Evolutionary conservation across 2,888 invertebrate species (phyloP), one percentile per base, ranked within the genome.

Genomic region (Thecocarcelia acutangulata): DNA sequence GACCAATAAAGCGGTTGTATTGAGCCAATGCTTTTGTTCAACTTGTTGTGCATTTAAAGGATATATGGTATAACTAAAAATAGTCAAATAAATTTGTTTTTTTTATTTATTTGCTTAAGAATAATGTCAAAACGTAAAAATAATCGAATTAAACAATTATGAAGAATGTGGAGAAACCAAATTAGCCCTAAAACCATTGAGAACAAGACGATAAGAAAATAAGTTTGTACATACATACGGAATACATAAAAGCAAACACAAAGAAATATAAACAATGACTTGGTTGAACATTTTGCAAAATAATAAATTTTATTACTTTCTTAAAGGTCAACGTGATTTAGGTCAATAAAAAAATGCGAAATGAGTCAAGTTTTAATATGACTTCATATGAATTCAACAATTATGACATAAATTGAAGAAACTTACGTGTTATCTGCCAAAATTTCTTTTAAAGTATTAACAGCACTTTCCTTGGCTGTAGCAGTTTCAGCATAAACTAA

Each of bases 401-500:
- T 42, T 24, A 33, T 33, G 33, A 33, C n/a, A 12, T 1, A 44
- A 68, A 46, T 28, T 42, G 3, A 70, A 15, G 15, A 46, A 58
- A 81, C 90, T 88, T 91, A 95, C 95, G 94, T 94, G 87, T 95
- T 93, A 86, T 92, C 93, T 89, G 95, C 94, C 80, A 96, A 91
- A 73, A 95, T 93, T 84, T 93, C 92, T 79, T 93, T 92, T 59
- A 96, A 91, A 24, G 95, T 94, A 28, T 92, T 91, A 87, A 94
- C 94, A 69, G 96, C 94, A 89, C 94, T 95, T 85, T 95, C 95
- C 85, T 94, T 93, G 56, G 95, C 94, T 28, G 93, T 93, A 75
- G 93, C 89, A 89, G 95, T 96, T 89, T 96, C 96, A 2, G 96
- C 95, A 90, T 95, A 96, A 84, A 96, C 95, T 80, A 96, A 92